Evolutionary conservation across 1,140 invertebrate species (phyloP), one percentile per base, ranked within the genome.

Genomic region (Lithobius niger): DNA sequence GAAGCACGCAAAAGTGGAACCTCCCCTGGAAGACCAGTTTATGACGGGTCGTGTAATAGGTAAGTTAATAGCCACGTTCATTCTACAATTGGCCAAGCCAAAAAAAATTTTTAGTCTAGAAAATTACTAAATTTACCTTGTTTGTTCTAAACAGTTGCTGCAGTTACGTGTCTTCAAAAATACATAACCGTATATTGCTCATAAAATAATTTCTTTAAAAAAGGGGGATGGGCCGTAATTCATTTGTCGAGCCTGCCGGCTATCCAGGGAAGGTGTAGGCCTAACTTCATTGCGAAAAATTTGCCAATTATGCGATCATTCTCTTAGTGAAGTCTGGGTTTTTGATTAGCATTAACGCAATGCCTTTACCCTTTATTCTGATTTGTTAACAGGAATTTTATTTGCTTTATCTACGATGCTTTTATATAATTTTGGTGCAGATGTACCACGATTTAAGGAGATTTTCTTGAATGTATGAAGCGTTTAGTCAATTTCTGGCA

Each of bases 1-100:
- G 71, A 87, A 89, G 68, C 78, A 80, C 47, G 86, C 89, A 28
- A 94, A 95, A 73, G 89, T 99, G 61, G 96, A 99, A 67, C 78
- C 81, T 59, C 82, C 82, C 56, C 66, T 99, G 40, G 90, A 97
- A 73, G 95, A 99, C 72, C 93, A 98, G 71, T 99, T 99, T 79
- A 79, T 85, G 57, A 90, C 90, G 67, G 93, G 94, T 63, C 82
- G 93, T 72, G 77, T 99, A 61, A 76, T 96, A 66, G 92, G 91
- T 91, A 76, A 72, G 71, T 67, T 49, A 15, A 31, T 42, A 53
- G n/a, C n/a, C n/a, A n/a, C n/a, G 2, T n/a, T 2, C 3, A 10
- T n/a, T 42, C n/a, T n/a, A n/a, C n/a, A n/a, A n/a, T n/a, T n/a
- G n/a, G n/a, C n/a, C 22, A 13, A 13, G 18, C 19, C 6, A 10